Base-by-base conservation (phyloP, 2,113 vertebrate genomes). In the Sterrhoptilus dennistouni region DNA sequence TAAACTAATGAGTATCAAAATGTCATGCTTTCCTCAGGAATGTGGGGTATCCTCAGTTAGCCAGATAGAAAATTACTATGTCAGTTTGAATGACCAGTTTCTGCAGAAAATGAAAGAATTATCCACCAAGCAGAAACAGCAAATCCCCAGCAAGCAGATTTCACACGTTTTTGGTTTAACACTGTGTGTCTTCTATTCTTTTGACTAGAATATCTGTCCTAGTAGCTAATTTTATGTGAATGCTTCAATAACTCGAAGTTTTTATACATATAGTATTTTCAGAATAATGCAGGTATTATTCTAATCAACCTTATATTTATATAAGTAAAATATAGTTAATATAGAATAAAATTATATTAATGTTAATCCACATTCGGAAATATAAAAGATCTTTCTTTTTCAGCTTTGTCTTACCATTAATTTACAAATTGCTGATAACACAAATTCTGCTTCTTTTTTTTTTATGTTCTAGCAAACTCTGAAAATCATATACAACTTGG, bases 1-100 rank as follows among this genome's bases (percentile, higher is more conserved):
- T 66, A 88, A 93, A 94, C 28, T 95, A 92, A 94, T 83, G 70
- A 85, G 21, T 49, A 89, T 79, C 78, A 87, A 97, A 96, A 96
- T 92, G 83, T 90, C 85, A 93, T 8, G 14, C 33, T 76, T 35
- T 70, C 69, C 42, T 59, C 36, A 44, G 63, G 89, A 92, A 79
- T 53, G 22, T 29, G 68, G 90, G 52, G 44, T 63, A 65, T 52
- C 38, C 53, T 84, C 54, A 75, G 70, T 93, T 93, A 95, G 61
- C 56, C 88, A 95, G 69, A 93, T 72, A 95, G 93, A 96, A 96
- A 92, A 96, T 89, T 89, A 54, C 38, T 50, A 11, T 89, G 85
- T 89, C 90, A 84, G 31, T 93, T 84, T 91, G 65, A 76, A 79
- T 90, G 93, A 93, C 83, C 80, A 82, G 16, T 76, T 96, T 93